A percentile compares a stretch with the other conserved stretches of the same genome.
These are phyloP conservation scores for Micromesistius poutassou DNA, from an alignment of 2,797 vertebrate genomes.

Conservation along the genomic window DNA sequence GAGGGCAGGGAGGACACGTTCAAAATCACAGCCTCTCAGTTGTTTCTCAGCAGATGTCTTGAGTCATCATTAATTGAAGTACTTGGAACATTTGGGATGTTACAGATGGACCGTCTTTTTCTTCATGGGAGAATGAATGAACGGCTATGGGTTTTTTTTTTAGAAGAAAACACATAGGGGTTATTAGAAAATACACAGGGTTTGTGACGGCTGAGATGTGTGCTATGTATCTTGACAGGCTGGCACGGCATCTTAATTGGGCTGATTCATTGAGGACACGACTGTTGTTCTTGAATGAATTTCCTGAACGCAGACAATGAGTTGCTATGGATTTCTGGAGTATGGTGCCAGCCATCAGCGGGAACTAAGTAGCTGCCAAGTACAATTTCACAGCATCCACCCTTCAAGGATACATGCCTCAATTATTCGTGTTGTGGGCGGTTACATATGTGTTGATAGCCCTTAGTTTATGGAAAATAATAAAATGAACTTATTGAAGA, in stretches of 20 bases:
- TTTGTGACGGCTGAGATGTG: neutral
- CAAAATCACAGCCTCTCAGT: neutral
- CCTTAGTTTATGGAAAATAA: neutral
- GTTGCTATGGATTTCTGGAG: neutral
- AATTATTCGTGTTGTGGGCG: neutral
- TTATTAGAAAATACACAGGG: too few species aligned
- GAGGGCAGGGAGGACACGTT: neutral
- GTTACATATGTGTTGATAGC: neutral
- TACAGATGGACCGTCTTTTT: neutral
- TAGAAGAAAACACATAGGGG: neutral
- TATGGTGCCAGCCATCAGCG: neutral
- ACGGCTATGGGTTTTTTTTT: neutral
- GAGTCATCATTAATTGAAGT: neutral
- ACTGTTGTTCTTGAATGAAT: neutral
- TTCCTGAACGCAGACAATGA: neutral
- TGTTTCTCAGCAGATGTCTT: neutral
- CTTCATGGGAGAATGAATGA: conserved; percentile 1
- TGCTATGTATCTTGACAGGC: neutral
- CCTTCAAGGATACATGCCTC: neutral
- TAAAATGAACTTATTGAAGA: neutral
- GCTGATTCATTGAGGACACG: neutral
- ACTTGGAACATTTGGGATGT: neutral
- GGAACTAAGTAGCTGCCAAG: neutral
- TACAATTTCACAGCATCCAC: neutral
- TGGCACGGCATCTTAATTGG: neutral